Evolutionary conservation across 2,888 invertebrate genomes (phyloP).

Genomic region (Coremacera marginata): DNA sequence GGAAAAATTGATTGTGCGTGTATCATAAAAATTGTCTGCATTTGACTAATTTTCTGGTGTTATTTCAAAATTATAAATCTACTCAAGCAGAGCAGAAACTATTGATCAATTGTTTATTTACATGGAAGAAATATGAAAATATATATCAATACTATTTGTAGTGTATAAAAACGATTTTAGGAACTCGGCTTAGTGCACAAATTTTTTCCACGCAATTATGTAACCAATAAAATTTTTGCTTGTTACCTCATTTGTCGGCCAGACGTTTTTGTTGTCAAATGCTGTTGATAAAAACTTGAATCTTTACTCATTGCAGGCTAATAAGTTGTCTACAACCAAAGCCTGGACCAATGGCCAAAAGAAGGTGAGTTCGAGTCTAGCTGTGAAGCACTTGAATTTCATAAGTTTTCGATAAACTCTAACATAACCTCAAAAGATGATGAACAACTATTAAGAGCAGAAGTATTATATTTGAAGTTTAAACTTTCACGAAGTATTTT

Average conservation of each 20-base stretch:
- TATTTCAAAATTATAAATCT: conserved; percentile 4
- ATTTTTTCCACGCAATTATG: conserved; percentile 58
- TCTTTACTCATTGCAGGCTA: conserved; percentile 73
- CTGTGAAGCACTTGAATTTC: conserved; percentile 52
- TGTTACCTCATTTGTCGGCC: conserved; percentile 61
- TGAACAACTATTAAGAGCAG: neutral
- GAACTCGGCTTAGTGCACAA: conserved; percentile 12
- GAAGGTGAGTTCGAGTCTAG: conserved; percentile 72
- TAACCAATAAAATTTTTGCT: conserved; percentile 50
- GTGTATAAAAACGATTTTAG: neutral
- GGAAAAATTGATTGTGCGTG: conserved; percentile 3
- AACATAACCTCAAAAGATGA: conserved; percentile 62
- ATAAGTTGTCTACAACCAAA: conserved; percentile 81
- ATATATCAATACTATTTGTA: neutral
- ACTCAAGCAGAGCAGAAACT: conserved; percentile 4
- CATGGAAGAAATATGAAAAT: neutral
- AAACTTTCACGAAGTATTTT: neutral
- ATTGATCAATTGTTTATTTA: neutral
- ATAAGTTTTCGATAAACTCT: conserved; percentile 53
- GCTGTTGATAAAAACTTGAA: conserved; percentile 22
- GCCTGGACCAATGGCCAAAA: conserved; percentile 84
- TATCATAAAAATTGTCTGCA: neutral
- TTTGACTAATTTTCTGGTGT: neutral
- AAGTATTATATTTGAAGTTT: neutral
- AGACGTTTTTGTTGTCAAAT: neutral